Conservation (phyloP, 2,113 vertebrate species). For the human (Homo sapiens) region GRCh38 chr13:50180001-50180500, state of each 20-base stretch:
- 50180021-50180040: not conserved
- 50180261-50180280: slow-evolving; percentile 15
- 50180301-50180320: no score
- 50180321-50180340: no score
- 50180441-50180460: no score
- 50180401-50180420: no score
- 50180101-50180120: not conserved
- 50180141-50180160: slow-evolving; percentile 1
- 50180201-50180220: not conserved
- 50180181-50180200: not conserved
- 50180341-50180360: no score
- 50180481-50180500: no score
- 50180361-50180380: no score
- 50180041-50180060: not conserved
- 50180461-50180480: no score
- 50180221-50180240: slow-evolving; percentile 27
- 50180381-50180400: no score
- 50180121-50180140: not conserved
- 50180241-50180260: slow-evolving; percentile 21
- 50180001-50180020: not conserved
- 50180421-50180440: no score
- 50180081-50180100: not conserved
- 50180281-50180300: no score
- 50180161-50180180: not conserved
- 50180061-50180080: not conserved